A percentile compares a stretch with the other conserved stretches of the same genome.
Conservation (phyloP, 2,888 invertebrate species). For the Micoletzkya japonica region DNA sequence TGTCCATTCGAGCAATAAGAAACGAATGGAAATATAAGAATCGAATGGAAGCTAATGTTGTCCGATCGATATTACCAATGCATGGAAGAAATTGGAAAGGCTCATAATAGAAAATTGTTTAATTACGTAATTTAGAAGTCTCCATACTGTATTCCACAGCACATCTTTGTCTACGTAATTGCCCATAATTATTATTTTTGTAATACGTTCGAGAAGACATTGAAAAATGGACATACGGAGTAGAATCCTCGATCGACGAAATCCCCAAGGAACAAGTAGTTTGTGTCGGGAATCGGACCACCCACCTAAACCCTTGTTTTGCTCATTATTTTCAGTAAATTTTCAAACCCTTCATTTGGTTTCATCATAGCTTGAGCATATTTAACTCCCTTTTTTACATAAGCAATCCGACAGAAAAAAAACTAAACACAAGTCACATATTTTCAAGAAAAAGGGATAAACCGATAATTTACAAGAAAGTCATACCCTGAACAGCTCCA, state of each 20-base stretch:
- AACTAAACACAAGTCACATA: neutral
- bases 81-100: too few relatives aligned
- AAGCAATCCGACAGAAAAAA: neutral
- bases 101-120: neutral
- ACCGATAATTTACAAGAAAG: neutral
- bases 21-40: too few relatives aligned
- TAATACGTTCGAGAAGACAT: too few relatives aligned
- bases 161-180: too few relatives aligned
- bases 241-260: slow-evolving; percentile 99
- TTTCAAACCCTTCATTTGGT: too few relatives aligned
- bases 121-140: slow-evolving; percentile 29
- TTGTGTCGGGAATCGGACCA: slow-evolving; percentile 97
- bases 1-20: too few relatives aligned
- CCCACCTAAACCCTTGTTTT: slow-evolving; percentile 75
- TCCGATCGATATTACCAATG: too few relatives aligned
- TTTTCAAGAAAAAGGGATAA: slow-evolving; percentile 6
- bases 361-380: too few relatives aligned
- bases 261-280: slow-evolving; percentile 98
- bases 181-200: too few relatives aligned
- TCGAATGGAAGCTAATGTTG: too few relatives aligned
- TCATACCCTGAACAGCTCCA: slow-evolving; percentile 82
- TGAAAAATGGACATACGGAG: slow-evolving; percentile 78
- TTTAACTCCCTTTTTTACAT: neutral
- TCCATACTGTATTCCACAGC: too few relatives aligned
- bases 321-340: too few relatives aligned